Conservation (phyloP, 2,888 invertebrate genomes). For the Drosophila putrida region DNA sequence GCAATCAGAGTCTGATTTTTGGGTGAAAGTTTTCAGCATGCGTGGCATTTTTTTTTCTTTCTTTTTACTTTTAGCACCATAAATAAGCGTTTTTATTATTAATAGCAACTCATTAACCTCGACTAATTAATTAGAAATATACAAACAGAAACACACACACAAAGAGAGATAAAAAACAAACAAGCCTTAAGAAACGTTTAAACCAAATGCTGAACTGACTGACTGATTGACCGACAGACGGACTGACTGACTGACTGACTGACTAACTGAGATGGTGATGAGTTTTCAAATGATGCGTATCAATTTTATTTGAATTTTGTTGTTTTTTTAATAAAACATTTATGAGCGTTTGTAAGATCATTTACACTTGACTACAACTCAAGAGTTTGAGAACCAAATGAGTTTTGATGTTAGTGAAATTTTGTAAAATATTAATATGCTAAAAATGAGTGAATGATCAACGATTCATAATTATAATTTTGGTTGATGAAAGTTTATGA, state of each 20-base stretch:
- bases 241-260: conserved; percentile 20
- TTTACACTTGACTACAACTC: conserved; percentile 33
- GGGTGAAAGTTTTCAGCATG: conserved; percentile 63
- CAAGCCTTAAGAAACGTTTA: conserved; percentile 48
- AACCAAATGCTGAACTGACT: conserved; percentile 35
- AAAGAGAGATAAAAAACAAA: conserved; percentile 45
- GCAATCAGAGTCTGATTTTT: conserved; percentile 36
- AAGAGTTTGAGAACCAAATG: not conserved
- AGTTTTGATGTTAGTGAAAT: not conserved
- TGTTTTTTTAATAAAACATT: conserved; percentile 55
- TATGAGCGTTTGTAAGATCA: conserved; percentile 71
- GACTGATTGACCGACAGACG: conserved; percentile 19
- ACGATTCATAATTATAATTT: too few species aligned
- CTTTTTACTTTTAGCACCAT: conserved; percentile 62
- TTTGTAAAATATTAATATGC: not conserved
- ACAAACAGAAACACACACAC: conserved; percentile 13
- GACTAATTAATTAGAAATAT: conserved; percentile 74
- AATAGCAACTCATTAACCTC: conserved; percentile 76
- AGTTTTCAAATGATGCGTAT: conserved; percentile 74
- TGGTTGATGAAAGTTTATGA: too few species aligned
- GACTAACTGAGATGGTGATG: conserved; percentile 57
- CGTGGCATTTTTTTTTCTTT: conserved; percentile 36
- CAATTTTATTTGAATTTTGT: conserved; percentile 66
- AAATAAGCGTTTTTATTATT: conserved; percentile 77
- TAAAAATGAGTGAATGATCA: not conserved